Evolutionary conservation across 92 coral and sea anemone species (phyloP), one percentile per base, ranked within the genome.

Genomic region (Parazoanthus darwini): DNA sequence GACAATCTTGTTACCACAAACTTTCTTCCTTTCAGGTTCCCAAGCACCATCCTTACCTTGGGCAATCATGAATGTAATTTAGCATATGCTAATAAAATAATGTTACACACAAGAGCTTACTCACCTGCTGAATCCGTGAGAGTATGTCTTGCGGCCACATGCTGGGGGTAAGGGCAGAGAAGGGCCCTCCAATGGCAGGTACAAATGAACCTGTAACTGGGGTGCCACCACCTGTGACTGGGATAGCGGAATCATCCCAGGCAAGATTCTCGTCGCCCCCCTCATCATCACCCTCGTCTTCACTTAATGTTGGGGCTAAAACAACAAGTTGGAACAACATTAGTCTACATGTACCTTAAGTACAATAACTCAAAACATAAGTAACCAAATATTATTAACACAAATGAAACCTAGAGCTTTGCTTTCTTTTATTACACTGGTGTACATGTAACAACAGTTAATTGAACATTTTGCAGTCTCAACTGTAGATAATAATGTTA

Each of bases 61-160:
- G 33, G 33, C 33, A 29, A 29, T 29, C 33, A 29, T 29, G 33
- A 29, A 29, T 29, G 33, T 29, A 29, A 29, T 29, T 29, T 29
- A 29, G 33, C 9, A 48, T 10, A 10, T 48, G 51, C 51, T 6
- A 48, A 1, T 10, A 48, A 6, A 48, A 7, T 48, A 54, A 54
- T 11, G 59, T 54, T 11, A 3, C 3, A 54, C 59, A 54, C 16
- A 13, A 54, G 9, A 4, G 59, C 59, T 48, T 11, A 48, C 59
- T 54, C 77, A 97, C 99, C 98, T 97, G 99, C 74, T 97, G 99
- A 82, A 97, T 97, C 77, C 99, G 93, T 6, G 99, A 96, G 48
- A 97, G 94, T 16, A 97, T 95, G 68, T 97, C 99, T 86, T 97
- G 99, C 10, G 99, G 99, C 99, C 99, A 97, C 94, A 97, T 95